These are phyloP conservation scores for Prolemur simus DNA, from an alignment of 2,113 vertebrate species.

Conservation along the genomic window DNA sequence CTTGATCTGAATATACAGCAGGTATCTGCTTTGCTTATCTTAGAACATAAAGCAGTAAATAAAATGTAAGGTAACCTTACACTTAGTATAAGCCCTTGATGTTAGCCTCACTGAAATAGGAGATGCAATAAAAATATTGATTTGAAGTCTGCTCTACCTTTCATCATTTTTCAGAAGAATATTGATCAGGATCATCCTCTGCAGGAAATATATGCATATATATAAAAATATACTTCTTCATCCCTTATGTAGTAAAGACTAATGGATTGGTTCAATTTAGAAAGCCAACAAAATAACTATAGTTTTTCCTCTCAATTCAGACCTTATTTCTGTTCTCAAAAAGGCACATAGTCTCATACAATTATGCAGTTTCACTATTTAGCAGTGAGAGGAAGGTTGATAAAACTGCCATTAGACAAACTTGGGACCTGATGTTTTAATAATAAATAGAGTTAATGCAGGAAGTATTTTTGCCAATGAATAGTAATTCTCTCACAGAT, in stretches of 20 bases:
- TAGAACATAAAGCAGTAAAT: neutral
- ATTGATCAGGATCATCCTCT: neutral
- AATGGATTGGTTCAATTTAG: neutral
- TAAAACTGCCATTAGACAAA: neutral
- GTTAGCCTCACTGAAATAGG: conserved; percentile 7
- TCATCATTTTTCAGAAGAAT: conserved; percentile 32
- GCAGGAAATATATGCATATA: neutral
- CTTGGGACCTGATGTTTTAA: neutral
- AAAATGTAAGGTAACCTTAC: neutral
- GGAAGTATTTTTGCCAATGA: neutral
- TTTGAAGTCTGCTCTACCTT: conserved; percentile 5
- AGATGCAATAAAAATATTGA: neutral
- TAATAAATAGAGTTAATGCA: neutral
- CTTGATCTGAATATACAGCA: neutral
- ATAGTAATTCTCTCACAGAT: neutral
- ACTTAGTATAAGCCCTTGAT: neutral
- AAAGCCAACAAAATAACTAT: neutral
- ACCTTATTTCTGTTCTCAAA: neutral
- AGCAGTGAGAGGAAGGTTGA: neutral
- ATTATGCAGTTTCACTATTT: neutral
- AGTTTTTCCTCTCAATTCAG: neutral
- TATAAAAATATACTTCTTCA: neutral
- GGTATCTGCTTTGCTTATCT: neutral
- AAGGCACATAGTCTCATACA: neutral
- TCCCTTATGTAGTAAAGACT: neutral